A percentile compares a stretch with the other conserved stretches of the same genome.
phyloP scores from a whole-genome alignment of 2,113 vertebrate genomes.

The Eulemur rufifrons region DNA sequence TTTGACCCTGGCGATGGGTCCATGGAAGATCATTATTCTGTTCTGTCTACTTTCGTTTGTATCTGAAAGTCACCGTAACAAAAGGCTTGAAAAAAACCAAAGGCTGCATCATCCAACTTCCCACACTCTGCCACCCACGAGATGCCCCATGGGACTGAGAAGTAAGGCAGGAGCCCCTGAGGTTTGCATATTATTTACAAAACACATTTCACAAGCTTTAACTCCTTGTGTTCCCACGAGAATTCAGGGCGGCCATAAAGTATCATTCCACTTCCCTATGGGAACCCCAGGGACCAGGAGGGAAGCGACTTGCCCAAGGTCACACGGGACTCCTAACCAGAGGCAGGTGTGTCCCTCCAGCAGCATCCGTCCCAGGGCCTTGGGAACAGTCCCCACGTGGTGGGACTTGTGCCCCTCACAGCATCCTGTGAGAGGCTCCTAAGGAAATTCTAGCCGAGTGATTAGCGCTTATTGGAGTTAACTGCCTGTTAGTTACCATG shows the following conservation, averaged over 20 bases:
- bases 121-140: not conserved
- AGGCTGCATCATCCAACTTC: not conserved
- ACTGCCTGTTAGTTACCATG: constrained; percentile 28
- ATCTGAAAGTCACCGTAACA: not conserved
- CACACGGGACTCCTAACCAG: not conserved
- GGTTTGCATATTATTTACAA: not conserved
- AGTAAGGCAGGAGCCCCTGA: not conserved
- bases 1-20: not conserved
- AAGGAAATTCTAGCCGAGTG: not conserved
- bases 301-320: not conserved
- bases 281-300: not conserved
- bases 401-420: not conserved
- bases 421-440: not conserved
- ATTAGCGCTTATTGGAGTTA: not conserved
- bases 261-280: not conserved
- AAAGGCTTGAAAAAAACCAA: not conserved
- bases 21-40: not conserved
- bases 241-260: not conserved
- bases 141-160: not conserved
- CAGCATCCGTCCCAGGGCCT: not conserved
- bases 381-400: fast-evolving
- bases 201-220: not conserved
- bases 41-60: not conserved
- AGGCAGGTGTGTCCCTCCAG: not conserved
- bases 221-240: not conserved